A percentile compares a stretch with the other conserved stretches of the same genome.
Evolutionary conservation across 1,140 invertebrate species (phyloP).

Genomic region (Lutraria rhynchaena): DNA sequence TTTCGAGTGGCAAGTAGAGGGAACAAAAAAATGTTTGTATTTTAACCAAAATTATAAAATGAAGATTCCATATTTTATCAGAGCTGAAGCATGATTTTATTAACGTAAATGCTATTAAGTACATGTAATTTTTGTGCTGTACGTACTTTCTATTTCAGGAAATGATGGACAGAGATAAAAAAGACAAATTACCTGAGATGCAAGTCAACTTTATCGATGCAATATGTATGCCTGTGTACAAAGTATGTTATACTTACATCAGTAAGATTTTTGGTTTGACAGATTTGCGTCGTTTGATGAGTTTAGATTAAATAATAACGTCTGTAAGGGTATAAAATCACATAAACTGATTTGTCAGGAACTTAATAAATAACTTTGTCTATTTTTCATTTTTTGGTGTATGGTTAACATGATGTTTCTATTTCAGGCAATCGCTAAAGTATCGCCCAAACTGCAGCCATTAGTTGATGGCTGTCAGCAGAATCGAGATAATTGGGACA

Average conservation of each 20-base stretch:
- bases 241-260: conserved; percentile 84
- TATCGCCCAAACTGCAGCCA: conserved; percentile 94
- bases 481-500: conserved; percentile 94
- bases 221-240: conserved; percentile 96
- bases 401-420: too few species aligned
- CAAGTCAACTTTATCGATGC: conserved; percentile 98
- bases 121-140: too few species aligned
- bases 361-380: background rate
- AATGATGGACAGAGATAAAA: conserved; percentile 97
- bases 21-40: too few species aligned
- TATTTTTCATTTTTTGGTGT: background rate
- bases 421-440: conserved; percentile 92
- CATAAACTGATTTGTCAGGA: background rate
- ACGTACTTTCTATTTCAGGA: too few species aligned
- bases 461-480: conserved; percentile 92
- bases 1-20: too few species aligned
- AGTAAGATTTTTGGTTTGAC: too few species aligned
- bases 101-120: too few species aligned
- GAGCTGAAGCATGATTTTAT: too few species aligned
- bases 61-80: too few species aligned
- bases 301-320: too few species aligned
- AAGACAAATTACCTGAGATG: conserved; percentile 97
- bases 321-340: background rate
- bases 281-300: too few species aligned
- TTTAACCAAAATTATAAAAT: too few species aligned